These are phyloP conservation scores for Araneus ventricosus DNA, from an alignment of 1,140 invertebrate genomes.

Conservation along the genomic window DNA sequence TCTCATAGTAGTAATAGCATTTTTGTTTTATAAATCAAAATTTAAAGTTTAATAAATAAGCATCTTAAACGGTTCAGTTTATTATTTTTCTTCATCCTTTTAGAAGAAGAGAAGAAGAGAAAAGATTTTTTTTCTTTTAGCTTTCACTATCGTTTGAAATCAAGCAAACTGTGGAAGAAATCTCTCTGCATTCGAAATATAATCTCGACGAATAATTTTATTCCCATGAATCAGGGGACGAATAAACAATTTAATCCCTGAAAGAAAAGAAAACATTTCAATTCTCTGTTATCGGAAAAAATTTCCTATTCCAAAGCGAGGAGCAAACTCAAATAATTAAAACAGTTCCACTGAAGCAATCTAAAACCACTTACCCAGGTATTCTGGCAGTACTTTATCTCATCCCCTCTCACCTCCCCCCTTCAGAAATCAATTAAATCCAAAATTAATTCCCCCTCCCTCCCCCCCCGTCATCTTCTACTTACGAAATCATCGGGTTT, in stretches of 20 bases:
- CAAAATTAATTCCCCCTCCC: background rate
- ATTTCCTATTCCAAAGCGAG: too few relatives aligned
- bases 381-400: background rate
- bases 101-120: too few relatives aligned
- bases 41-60: too few relatives aligned
- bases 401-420: background rate
- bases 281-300: too few relatives aligned
- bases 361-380: background rate
- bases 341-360: background rate
- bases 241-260: background rate
- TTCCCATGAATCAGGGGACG: background rate
- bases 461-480: background rate
- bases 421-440: background rate
- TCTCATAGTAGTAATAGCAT: too few relatives aligned
- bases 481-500: background rate
- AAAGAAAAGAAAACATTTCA: background rate
- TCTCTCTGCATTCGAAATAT: too few relatives aligned
- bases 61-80: too few relatives aligned
- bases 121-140: too few relatives aligned
- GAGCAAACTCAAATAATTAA: background rate
- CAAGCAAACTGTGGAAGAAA: too few relatives aligned
- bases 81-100: too few relatives aligned
- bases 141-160: too few relatives aligned
- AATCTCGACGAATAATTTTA: background rate
- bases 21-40: too few relatives aligned